Base-by-base conservation (phyloP, 1,140 invertebrate species). In the Trichonephila inaurata region DNA sequence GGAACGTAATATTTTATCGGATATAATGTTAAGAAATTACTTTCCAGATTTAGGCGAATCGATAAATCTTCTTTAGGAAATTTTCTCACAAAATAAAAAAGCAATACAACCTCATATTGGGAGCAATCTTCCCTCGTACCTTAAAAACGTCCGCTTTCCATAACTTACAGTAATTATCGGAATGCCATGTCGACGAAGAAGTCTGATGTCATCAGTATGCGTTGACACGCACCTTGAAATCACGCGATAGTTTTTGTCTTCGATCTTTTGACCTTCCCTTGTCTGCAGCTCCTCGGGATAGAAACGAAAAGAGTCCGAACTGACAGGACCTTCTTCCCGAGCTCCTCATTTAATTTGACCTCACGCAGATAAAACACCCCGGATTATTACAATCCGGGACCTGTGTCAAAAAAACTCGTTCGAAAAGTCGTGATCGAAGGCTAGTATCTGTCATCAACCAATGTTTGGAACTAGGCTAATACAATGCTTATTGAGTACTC, bases 181-280 rank as follows among this genome's bases (percentile, higher is more conserved):
- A 58, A 85, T 61, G 16, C 83, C 83, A 60, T 85, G 83, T 85
- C 83, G 51, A 28, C n/a, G 44, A 3, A 85, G 10, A 61, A 58
- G 21, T 24, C 83, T 28, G 24, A 81, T 77, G 89, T 91, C 69
- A 91, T 91, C 89, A 91, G 89, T 91, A 91, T 91, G 89, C 89
- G 51, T 51, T 82, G 89, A 82, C 89, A 91, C 89, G 89, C 58
- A 81, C 69, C n/a, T 81, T 77, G 44, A 19, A 91, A 44, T 82
- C 89, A 91, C 89, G 89, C 89, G 77, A 58, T 58, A 33, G 40
- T 77, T 77, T 77, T 77, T 77, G 33, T 77, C 4, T 77, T 77
- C 85, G 60, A 87, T 87, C 69, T 62, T 72, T 89, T 89, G 88
- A 89, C 88, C 88, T 89, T 89, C 66, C 51, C 88, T 72, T 89